A percentile compares a stretch with the other conserved stretches of the same genome.
Evolutionary conservation across 2,113 vertebrate genomes (phyloP).

Genomic region (Phaethon lepturus): DNA sequence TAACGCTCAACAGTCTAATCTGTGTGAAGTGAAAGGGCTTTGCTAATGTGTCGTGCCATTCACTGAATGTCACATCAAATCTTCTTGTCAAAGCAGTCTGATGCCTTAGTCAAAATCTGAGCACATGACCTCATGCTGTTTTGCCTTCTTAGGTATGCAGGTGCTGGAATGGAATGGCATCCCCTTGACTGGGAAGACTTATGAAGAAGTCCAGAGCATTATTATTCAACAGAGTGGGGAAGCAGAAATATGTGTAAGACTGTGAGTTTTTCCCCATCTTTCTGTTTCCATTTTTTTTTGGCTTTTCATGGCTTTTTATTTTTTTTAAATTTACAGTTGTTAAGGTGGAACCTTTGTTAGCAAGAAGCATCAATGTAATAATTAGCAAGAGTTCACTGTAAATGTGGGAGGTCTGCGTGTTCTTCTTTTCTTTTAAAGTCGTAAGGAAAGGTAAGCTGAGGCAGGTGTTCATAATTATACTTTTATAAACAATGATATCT

Average conservation of each 20-base stretch:
- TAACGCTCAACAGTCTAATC: not conserved
- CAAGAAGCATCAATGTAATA: not conserved
- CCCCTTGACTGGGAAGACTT: constrained; percentile 91
- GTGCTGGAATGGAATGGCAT: constrained; percentile 98
- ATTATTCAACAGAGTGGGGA: constrained; percentile 91
- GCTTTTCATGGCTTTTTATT: constrained; percentile 76
- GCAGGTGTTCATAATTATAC: constrained; percentile 17
- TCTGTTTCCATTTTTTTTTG: constrained; percentile 82
- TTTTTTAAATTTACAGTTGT: constrained; percentile 73
- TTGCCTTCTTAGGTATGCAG: constrained; percentile 90
- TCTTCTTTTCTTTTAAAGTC: constrained; percentile 42
- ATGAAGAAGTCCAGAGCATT: constrained; percentile 96
- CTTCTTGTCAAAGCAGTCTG: not conserved
- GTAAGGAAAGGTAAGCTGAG: constrained; percentile 19
- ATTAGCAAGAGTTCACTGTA: constrained; percentile 43
- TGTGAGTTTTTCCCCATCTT: constrained; percentile 92
- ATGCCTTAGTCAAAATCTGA: not conserved
- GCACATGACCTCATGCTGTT: not conserved
- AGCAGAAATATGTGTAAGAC: constrained; percentile 98
- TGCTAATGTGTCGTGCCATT: not conserved
- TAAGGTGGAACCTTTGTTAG: constrained; percentile 81
- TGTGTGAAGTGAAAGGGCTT: constrained; percentile 10
- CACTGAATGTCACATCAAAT: not conserved
- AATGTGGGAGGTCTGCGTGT: constrained; percentile 38
- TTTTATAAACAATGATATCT: constrained; percentile 13